A percentile compares a stretch with the other conserved stretches of the same genome.
phyloP scores from a whole-genome alignment of 2,113 vertebrate genomes.

The Hyperopisus bebe region DNA sequence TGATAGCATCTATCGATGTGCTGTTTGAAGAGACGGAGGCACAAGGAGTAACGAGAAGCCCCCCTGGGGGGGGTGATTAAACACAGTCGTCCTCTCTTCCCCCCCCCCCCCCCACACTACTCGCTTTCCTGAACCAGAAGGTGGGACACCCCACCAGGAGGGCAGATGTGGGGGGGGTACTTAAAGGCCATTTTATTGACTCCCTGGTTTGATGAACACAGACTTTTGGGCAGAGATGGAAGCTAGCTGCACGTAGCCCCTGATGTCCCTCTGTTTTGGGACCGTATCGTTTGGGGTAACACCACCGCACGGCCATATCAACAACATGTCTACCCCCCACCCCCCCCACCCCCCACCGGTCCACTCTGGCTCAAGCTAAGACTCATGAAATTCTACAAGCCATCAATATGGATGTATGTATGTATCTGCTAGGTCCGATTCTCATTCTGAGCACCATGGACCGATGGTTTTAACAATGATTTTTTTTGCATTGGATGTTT shows the following conservation, averaged over 20 bases:
- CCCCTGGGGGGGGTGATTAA: slow-evolving; percentile 5
- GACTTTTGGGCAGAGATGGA: neutral
- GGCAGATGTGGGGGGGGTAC: neutral
- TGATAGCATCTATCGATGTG: slow-evolving; percentile 5
- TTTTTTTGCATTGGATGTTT: neutral
- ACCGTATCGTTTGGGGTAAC: neutral
- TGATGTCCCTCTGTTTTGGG: neutral
- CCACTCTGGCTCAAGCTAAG: neutral
- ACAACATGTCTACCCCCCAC: neutral
- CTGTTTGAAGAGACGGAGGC: neutral
- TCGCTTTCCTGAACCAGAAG: neutral
- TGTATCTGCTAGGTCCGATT: neutral
- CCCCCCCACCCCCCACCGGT: neutral
- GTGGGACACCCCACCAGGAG: neutral
- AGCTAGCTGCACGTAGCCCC: too few relatives aligned
- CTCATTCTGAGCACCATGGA: neutral
- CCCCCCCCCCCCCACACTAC: neutral
- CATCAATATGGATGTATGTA: neutral
- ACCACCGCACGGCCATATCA: neutral
- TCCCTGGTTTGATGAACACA: neutral
- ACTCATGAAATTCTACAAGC: neutral
- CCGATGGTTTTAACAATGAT: neutral
- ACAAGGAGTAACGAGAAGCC: neutral
- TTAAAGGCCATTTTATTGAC: neutral
- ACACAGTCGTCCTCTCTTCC: neutral